These are phyloP conservation scores for Acheta domesticus DNA, from an alignment of 2,888 invertebrate species.

Conservation along the genomic window DNA sequence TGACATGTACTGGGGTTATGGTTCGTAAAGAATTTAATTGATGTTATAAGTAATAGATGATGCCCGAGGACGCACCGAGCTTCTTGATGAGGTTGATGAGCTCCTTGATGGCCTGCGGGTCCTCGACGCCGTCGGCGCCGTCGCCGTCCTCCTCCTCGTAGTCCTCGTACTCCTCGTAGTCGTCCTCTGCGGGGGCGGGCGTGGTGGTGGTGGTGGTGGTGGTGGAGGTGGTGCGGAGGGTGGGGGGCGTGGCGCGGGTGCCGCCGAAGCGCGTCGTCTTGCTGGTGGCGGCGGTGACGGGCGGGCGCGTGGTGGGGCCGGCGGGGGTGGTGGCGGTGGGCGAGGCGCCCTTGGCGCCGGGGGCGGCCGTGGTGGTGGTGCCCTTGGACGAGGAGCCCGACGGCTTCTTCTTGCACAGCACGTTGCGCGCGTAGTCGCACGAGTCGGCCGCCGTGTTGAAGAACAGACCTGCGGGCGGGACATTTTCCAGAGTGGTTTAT, in stretches of 20 bases:
- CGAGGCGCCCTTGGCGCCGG: slow-evolving; percentile 52
- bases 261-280: slow-evolving; percentile 46
- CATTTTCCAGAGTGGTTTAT: no score
- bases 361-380: slow-evolving; percentile 45
- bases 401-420: slow-evolving; percentile 68
- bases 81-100: slow-evolving; percentile 79
- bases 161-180: slow-evolving; percentile 52
- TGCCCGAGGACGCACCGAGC: slow-evolving; percentile 64
- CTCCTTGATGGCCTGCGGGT: slow-evolving; percentile 76
- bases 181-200: slow-evolving; percentile 49
- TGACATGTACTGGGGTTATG: no score
- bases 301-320: slow-evolving; percentile 50
- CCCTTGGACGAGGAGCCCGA: slow-evolving; percentile 50
- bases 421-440: slow-evolving; percentile 87
- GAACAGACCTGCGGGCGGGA: slow-evolving; percentile 62
- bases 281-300: slow-evolving; percentile 46
- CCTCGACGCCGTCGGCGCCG: slow-evolving; percentile 58
- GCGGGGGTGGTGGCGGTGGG: slow-evolving; percentile 46
- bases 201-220: slow-evolving; percentile 51
- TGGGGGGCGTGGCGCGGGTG: slow-evolving; percentile 50
- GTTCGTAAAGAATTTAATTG: no score
- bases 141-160: slow-evolving; percentile 44
- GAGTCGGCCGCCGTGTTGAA: slow-evolving; percentile 90
- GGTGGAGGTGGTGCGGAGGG: slow-evolving; percentile 50
- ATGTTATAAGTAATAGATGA: no score